A percentile compares a stretch with the other conserved stretches of the same genome.
phyloP scores from a whole-genome alignment of 2,113 vertebrate species.

The Pithys albifrons region DNA sequence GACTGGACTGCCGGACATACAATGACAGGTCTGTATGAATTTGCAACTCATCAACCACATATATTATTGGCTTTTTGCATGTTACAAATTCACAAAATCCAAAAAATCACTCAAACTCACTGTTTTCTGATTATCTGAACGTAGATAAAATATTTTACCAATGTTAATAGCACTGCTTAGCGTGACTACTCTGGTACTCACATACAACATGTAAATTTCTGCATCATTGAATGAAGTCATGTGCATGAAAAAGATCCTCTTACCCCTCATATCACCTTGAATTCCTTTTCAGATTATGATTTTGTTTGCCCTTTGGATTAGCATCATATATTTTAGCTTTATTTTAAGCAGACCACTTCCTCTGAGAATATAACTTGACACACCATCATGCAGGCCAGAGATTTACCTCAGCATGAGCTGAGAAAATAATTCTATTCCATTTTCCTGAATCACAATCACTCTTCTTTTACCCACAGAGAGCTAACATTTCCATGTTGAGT shows the following conservation, averaged over 20 bases:
- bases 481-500: not conserved
- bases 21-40: not conserved
- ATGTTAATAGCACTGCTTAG: not conserved
- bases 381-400: not conserved
- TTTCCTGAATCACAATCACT: not conserved
- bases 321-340: not conserved
- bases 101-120: not conserved
- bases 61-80: not conserved
- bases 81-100: not conserved
- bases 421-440: not conserved
- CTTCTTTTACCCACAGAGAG: not conserved
- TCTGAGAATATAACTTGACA: not conserved
- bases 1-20: not conserved
- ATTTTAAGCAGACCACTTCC: not conserved
- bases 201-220: not conserved
- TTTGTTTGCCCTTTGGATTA: not conserved
- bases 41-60: not conserved
- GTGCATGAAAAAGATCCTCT: not conserved
- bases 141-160: not conserved
- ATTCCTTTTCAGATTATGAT: not conserved
- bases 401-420: not conserved
- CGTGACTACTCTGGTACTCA: not conserved
- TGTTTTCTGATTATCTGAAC: not conserved
- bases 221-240: not conserved
- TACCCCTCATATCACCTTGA: not conserved